Percentiles rank a stretch among this genome's conserved stretches.
Evolutionary conservation across 2,888 invertebrate genomes (phyloP).

Genomic region (Panorpa germanica): DNA sequence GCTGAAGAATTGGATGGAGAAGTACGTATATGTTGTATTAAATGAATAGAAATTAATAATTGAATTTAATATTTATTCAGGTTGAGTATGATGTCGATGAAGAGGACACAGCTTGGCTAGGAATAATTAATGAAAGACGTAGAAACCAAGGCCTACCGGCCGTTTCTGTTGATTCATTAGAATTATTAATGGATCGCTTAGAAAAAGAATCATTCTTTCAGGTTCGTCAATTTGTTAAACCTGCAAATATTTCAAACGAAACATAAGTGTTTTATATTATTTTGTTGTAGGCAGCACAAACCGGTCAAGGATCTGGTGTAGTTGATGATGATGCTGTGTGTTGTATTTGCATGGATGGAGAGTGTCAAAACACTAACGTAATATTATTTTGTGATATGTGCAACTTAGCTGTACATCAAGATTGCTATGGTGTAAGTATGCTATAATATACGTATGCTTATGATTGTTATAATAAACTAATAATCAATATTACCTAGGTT

Average conservation of each 20-base stretch:
- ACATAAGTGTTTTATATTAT: slow-evolving; percentile 9
- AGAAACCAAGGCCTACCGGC: slow-evolving; percentile 46
- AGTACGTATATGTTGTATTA: slow-evolving; percentile 13
- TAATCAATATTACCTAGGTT: slow-evolving; percentile 21
- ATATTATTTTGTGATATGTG: slow-evolving; percentile 99
- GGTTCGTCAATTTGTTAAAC: slow-evolving; percentile 21
- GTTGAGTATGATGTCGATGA: slow-evolving; percentile 97
- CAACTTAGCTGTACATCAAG: slow-evolving; percentile 96
- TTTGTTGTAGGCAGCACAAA: slow-evolving; percentile 36
- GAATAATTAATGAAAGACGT: slow-evolving; percentile 71
- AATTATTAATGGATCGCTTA: slow-evolving; percentile 90
- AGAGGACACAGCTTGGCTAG: slow-evolving; percentile 90
- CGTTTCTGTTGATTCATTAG: slow-evolving; percentile 79
- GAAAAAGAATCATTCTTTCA: slow-evolving; percentile 97
- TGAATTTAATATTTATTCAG: slow-evolving; percentile 12
- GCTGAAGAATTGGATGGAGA: slow-evolving; percentile 87
- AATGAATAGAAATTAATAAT: slow-evolving; percentile 1
- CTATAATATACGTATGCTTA: slow-evolving; percentile 5
- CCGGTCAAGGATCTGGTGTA: slow-evolving; percentile 51
- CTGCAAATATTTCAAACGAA: slow-evolving; percentile 2
- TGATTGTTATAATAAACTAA: slow-evolving; percentile 8
- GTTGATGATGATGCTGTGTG: slow-evolving; percentile 97
- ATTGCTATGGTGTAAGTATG: slow-evolving; percentile 77
- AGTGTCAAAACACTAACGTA: slow-evolving; percentile 96
- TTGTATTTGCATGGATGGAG: slow-evolving; percentile 97